phyloP scores from a whole-genome alignment of 2,888 invertebrate species.

The Malachius bipustulatus region DNA sequence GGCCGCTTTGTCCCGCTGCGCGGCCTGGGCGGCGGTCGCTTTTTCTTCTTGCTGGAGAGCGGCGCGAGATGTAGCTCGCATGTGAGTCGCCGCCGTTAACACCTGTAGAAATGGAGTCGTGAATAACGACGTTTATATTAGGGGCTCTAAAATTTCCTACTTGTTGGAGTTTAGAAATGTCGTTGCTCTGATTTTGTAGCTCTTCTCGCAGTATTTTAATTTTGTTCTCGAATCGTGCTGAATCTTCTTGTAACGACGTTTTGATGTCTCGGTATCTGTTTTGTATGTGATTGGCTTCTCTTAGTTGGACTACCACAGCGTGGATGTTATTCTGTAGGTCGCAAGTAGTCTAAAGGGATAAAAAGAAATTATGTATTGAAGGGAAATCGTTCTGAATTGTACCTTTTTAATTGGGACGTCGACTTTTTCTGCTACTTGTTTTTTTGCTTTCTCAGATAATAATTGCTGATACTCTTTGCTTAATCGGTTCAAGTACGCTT shows the following conservation, averaged over 20 bases:
- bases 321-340: constrained; percentile 73
- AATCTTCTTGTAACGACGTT: constrained; percentile 55
- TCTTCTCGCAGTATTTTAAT: constrained; percentile 56
- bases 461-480: constrained; percentile 51
- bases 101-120: constrained; percentile 41
- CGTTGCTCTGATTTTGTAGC: constrained; percentile 53
- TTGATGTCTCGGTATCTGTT: constrained; percentile 65
- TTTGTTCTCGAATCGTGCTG: constrained; percentile 61
- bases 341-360: constrained; percentile 44
- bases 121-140: too few relatives aligned
- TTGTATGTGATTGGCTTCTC: constrained; percentile 67
- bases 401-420: constrained; percentile 56
- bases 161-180: constrained; percentile 60
- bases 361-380: constrained; percentile 16
- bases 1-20: constrained; percentile 51
- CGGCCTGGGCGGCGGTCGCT: constrained; percentile 53
- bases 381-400: too few relatives aligned
- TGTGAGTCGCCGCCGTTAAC: constrained; percentile 60
- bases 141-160: too few relatives aligned
- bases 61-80: constrained; percentile 56
- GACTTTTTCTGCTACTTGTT: constrained; percentile 31
- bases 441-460: constrained; percentile 46
- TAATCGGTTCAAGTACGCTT: constrained; percentile 43
- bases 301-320: constrained; percentile 67
- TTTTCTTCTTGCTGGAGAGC: constrained; percentile 59